Evolutionary conservation across 2,113 vertebrate species (phyloP).

Genomic region (Sphyrna mokarran): DNA sequence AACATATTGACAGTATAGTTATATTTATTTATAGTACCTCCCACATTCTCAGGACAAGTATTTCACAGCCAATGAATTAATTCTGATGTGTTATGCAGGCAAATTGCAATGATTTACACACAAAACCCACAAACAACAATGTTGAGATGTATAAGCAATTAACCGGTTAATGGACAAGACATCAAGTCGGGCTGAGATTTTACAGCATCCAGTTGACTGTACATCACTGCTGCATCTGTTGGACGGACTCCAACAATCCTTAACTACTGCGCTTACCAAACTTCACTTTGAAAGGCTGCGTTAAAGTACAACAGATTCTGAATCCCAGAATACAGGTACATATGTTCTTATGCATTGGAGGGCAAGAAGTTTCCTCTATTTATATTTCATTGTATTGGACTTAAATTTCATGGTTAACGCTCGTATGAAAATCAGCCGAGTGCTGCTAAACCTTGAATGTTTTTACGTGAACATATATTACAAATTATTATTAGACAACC

Average conservation of each 20-base stretch:
- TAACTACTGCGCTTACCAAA: not conserved
- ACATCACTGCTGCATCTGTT: not conserved
- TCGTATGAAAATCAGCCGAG: not conserved
- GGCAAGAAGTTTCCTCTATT: not conserved
- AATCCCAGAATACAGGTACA: not conserved
- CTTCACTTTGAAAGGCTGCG: not conserved
- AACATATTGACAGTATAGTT: not conserved
- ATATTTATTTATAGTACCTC: not conserved
- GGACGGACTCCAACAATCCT: not conserved
- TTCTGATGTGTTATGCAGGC: not conserved
- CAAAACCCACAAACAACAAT: not conserved
- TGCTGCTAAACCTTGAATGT: not conserved
- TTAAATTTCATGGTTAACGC: not conserved
- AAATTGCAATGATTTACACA: conserved; percentile 4
- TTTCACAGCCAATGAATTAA: conserved; percentile 1
- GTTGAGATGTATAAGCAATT: not conserved
- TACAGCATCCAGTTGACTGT: not conserved
- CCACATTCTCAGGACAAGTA: not conserved
- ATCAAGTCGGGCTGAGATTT: not conserved
- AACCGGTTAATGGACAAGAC: not conserved
- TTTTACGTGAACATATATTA: not conserved
- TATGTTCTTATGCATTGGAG: not conserved
- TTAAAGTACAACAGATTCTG: not conserved
- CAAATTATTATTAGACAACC: not conserved
- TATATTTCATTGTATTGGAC: not conserved